Evolutionary conservation across 1,140 invertebrate species (phyloP).

Genomic region (Pollicipes pollicipes): DNA sequence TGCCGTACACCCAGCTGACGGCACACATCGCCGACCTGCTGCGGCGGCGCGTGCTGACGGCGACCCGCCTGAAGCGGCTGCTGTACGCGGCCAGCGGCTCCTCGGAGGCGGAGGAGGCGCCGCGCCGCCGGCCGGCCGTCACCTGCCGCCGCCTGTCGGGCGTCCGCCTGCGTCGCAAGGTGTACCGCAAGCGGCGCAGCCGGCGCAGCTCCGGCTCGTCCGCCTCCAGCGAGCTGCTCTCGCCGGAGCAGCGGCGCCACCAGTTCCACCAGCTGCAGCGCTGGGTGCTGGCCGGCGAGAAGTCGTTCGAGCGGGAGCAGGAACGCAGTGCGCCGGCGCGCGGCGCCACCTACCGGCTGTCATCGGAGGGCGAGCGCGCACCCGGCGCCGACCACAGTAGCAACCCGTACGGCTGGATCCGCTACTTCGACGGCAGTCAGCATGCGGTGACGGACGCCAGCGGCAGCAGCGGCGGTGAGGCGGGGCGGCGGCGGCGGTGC

Average conservation of each 20-base stretch:
- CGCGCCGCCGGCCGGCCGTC: background rate
- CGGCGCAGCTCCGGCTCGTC: background rate
- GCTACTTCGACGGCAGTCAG: conserved; percentile 26
- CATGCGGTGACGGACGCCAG: conserved; percentile 13
- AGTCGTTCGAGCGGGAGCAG: background rate
- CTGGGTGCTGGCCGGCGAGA: background rate
- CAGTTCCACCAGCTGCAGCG: background rate
- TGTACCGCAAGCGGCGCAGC: background rate
- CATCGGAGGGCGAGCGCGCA: background rate
- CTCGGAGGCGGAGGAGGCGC: background rate
- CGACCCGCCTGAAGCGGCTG: conserved; percentile 48
- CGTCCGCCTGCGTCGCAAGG: background rate
- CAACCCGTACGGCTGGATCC: conserved; percentile 42
- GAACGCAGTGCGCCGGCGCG: background rate
- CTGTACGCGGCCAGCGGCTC: conserved; percentile 31
- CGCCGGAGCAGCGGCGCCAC: background rate
- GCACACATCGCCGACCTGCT: conserved; percentile 53
- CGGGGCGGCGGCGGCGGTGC: too few species aligned
- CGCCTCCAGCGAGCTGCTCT: background rate
- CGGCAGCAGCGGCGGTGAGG: background rate
- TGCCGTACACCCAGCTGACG: conserved; percentile 49
- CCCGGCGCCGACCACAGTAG: conserved; percentile 20
- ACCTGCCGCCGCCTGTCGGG: background rate
- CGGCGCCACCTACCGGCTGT: background rate
- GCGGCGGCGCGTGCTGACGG: conserved; percentile 45